Evolutionary conservation across 2,797 vertebrate genomes (phyloP).

Genomic region (Oryzias sinensis): DNA sequence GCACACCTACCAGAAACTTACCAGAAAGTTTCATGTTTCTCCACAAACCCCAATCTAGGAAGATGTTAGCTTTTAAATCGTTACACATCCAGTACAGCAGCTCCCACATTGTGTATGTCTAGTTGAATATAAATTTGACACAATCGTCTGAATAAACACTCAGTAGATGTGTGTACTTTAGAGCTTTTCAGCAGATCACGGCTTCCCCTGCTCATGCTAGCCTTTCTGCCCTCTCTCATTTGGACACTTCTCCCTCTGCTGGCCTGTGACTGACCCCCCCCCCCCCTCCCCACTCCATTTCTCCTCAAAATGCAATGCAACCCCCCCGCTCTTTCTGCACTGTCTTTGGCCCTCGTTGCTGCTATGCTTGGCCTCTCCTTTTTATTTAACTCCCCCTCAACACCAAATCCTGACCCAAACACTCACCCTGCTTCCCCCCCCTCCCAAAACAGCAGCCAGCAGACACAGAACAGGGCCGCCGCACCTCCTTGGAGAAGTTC

Average conservation of each 20-base stretch:
- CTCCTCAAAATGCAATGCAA: constrained; percentile 31
- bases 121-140: constrained; percentile 1
- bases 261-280: constrained; percentile 59
- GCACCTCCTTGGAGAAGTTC: constrained; percentile 98
- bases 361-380: constrained; percentile 45
- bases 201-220: constrained; percentile 65
- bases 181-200: constrained; percentile 61
- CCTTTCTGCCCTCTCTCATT: constrained; percentile 56
- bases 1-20: too few relatives aligned
- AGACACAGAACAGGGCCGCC: constrained; percentile 95
- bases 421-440: constrained; percentile 65
- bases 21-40: too few relatives aligned
- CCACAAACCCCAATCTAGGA: too few relatives aligned
- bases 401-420: constrained; percentile 65
- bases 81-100: too few relatives aligned
- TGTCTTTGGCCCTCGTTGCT: constrained; percentile 35
- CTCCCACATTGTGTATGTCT: background rate
- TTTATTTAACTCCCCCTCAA: constrained; percentile 28
- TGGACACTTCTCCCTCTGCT: constrained; percentile 63
- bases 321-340: constrained; percentile 22
- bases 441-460: constrained; percentile 80
- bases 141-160: constrained; percentile 7
- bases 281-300: constrained; percentile 36
- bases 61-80: too few relatives aligned
- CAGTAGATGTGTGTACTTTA: constrained; percentile 52